Percentiles rank a stretch among this genome's conserved stretches.
phyloP scores from a whole-genome alignment of 2,797 vertebrate species.

The Mormyrus hasselquistii region DNA sequence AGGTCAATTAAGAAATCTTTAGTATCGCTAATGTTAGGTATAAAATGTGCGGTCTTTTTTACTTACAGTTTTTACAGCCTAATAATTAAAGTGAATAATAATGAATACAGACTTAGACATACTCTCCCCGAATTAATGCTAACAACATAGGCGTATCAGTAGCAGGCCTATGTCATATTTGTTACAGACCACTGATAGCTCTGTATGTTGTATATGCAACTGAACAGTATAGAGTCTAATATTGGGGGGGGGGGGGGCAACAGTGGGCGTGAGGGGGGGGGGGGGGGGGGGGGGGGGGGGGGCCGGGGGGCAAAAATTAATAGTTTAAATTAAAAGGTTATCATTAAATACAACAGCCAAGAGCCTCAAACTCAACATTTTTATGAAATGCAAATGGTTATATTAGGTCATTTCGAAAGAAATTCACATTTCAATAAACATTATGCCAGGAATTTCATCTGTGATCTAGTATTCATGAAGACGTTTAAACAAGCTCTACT shows the following conservation, averaged over 20 bases:
- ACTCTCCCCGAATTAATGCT: neutral
- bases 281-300: no score
- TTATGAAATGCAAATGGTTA: neutral
- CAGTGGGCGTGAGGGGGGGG: no score
- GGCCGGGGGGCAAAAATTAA: neutral
- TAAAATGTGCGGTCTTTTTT: neutral
- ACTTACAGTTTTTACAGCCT: neutral
- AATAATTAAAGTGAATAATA: neutral
- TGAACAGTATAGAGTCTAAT: neutral
- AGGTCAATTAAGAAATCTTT: neutral
- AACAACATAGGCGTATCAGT: neutral
- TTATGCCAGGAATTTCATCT: neutral
- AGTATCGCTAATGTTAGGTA: neutral
- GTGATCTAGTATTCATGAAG: neutral
- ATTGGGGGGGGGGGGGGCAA: neutral
- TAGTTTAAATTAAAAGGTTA: no score
- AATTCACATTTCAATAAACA: neutral
- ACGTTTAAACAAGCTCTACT: neutral
- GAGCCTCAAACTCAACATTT: neutral
- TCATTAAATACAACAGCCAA: neutral
- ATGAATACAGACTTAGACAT: neutral
- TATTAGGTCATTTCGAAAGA: neutral
- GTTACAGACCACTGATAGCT: neutral
- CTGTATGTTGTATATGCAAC: neutral
- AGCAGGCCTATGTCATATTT: neutral